Evolutionary conservation across 2,888 invertebrate genomes (phyloP), one percentile per base, ranked within the genome.

Genomic region (Epirrhoe alternata): DNA sequence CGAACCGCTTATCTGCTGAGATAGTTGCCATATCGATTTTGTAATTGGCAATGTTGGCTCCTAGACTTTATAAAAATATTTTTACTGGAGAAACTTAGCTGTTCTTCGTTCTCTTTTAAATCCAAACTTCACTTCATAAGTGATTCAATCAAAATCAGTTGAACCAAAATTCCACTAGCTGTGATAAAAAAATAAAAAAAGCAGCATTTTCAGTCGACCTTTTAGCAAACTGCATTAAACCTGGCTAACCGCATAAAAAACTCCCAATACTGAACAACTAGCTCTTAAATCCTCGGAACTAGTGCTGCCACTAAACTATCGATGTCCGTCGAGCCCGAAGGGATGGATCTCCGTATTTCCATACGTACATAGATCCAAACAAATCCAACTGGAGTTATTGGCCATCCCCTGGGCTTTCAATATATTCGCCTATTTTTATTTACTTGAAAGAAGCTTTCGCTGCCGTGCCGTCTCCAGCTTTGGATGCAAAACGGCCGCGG

Each of bases 391-490:
- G 74, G 85, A 89, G 86, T 86, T 90, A 90, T 90, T 89, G 91
- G 87, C 86, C 86, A 82, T 90, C 92, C 89, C 90, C 78, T 72
- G 89, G 83, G 91, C 81, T 79, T 84, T 84, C 86, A 85, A 87
- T 88, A 90, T 90, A 89, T 88, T 87, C 87, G 81, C 84, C 84
- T 88, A 90, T 88, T 88, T 90, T 89, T 88, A 88, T 89, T 88
- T 87, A 87, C 84, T 83, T 80, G 86, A 84, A 82, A 82, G 77
- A 79, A 83, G 84, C 84, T 85, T 86, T 81, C 81, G 77, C 52
- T 82, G 75, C 74, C 75, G 70, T 74, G 38, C 47, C 47, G 47
- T 47, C 77, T 79, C 75, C 77, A 77, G 76, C 81, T 82, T 77
- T 80, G 79, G 74, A 83, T 82, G 77, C 79, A 81, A 81, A 82